Percentiles rank a stretch among this genome's conserved stretches.
These are phyloP conservation scores for Clitarchus hookeri DNA, from an alignment of 2,888 invertebrate species.

Conservation along the genomic window DNA sequence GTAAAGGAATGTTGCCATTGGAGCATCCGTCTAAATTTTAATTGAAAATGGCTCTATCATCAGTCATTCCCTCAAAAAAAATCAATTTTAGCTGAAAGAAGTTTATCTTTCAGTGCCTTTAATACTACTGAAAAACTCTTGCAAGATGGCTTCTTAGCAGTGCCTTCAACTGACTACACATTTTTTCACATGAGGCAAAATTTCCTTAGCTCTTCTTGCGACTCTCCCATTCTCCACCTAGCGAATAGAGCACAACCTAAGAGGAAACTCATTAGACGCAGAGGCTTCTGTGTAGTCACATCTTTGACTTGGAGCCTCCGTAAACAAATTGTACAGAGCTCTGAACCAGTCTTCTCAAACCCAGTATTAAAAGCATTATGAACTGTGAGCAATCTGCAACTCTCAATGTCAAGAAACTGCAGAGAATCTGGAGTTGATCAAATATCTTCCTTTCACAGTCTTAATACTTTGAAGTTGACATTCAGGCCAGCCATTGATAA, in stretches of 20 bases:
- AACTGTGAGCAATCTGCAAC: too few species aligned
- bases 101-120: too few species aligned
- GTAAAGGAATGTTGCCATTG: background rate
- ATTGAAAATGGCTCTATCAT: constrained; percentile 6
- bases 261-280: background rate
- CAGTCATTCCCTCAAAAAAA: background rate
- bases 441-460: too few species aligned
- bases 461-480: too few species aligned
- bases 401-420: too few species aligned
- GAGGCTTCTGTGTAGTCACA: background rate
- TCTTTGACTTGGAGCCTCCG: background rate
- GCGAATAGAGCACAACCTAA: background rate
- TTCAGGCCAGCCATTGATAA: too few species aligned
- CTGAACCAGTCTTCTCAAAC: background rate
- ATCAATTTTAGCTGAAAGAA: background rate
- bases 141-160: too few species aligned
- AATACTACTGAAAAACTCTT: too few species aligned
- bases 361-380: too few species aligned
- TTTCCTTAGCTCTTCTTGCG: background rate
- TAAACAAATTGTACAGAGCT: too few species aligned
- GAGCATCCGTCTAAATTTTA: background rate
- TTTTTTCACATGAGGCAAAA: background rate
- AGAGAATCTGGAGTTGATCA: too few species aligned
- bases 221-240: background rate
- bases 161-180: too few species aligned